Base-by-base conservation (phyloP, 2,888 invertebrate genomes). In the Gastrophysa polygoni region DNA sequence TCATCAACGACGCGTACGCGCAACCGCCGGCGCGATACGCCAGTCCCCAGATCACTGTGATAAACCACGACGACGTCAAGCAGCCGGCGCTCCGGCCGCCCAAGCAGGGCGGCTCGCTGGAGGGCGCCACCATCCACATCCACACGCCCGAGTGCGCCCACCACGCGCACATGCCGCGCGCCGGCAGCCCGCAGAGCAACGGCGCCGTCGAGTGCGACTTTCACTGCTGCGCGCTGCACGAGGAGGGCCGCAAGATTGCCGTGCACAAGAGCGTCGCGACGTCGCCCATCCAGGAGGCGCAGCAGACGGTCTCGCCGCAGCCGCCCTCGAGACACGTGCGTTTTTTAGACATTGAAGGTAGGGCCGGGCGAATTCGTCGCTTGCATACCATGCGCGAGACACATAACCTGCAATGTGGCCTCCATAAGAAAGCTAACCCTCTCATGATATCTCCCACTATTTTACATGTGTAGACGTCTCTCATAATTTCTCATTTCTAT, bases 191-290 rank as follows among this genome's bases (percentile, higher is more conserved):
- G 82, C 87, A 77, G 84, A 87, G 77, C 70, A 84, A 86, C 78
- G 83, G 86, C 77, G 79, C 84, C 77, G 80, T 84, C 71, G 94
- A 95, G 83, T 96, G 96, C 85, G 96, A 96, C 85, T 96, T 96
- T 83, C 96, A 96, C 82, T 96, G 96, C 83, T 95, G 95, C 84
- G 93, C 95, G 69, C 85, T 96, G 75, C 96, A 96, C 86, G 95
- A 95, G 82, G 95, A 94, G 81, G 94, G 95, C 7, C 88, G 95
- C 66, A 90, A 93, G 78, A 95, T 95, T 78, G 93, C 94, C 69
- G 93, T 94, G 69, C 93, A 93, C 85, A 94, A 95, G 83, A 93
- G 91, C 80, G 94, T 95, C 71, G 94, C 95, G 73, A 95, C 95
- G 71, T 95, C 95, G 67, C 95, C 96, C 74, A 95, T 96, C 67